Conservation (phyloP, 2,797 vertebrate species). For the Hafferia zeledoni region DNA sequence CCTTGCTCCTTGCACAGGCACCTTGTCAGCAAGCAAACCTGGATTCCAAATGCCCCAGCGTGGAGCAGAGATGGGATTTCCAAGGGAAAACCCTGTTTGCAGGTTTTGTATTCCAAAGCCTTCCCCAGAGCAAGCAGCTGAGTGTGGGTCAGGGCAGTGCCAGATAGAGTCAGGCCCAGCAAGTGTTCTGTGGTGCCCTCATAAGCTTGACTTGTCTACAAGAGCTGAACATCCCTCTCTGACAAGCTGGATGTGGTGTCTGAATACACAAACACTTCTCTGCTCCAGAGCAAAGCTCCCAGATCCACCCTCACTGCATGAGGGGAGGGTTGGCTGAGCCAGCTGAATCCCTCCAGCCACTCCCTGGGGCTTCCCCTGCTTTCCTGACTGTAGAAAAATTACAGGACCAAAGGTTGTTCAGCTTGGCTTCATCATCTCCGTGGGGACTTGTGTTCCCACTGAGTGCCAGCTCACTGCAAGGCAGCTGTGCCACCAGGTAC, state of each 20-base stretch:
- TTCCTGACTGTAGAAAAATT: not conserved
- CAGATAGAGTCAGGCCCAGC: not conserved
- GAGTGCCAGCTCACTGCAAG: not conserved
- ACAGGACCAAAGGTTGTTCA: not conserved
- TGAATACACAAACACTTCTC: not conserved
- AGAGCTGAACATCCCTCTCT: not conserved
- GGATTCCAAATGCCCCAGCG: rapidly evolving
- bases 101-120: not conserved
- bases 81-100: not conserved
- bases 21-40: not conserved
- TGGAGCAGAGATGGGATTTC: not conserved
- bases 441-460: rapidly evolving
- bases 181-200: not conserved
- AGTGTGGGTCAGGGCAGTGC: not conserved
- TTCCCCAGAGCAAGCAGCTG: not conserved
- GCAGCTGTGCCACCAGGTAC: not conserved
- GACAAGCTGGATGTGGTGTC: not conserved
- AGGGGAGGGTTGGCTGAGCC: not conserved
- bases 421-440: not conserved
- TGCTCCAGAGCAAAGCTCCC: not conserved
- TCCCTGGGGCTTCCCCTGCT: not conserved
- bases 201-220: conserved; percentile 1
- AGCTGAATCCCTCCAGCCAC: not conserved
- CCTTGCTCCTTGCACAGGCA: not conserved
- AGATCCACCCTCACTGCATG: rapidly evolving